Evolutionary conservation across 2,888 invertebrate species (phyloP).

Genomic region (Graphium colonna): DNA sequence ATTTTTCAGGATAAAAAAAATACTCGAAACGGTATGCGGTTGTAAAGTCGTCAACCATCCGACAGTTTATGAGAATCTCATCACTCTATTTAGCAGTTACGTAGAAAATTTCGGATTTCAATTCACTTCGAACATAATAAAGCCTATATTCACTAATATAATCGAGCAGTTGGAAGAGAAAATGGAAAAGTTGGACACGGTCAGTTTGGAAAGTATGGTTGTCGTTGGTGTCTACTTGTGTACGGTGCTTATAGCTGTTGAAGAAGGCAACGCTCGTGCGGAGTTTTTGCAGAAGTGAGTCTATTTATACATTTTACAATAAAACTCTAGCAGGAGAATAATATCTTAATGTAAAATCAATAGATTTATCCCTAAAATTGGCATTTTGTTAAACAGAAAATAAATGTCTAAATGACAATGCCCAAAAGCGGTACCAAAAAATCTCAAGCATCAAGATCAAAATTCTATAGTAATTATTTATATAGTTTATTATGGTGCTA

Average conservation of each 20-base stretch:
- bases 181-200: constrained; percentile 76
- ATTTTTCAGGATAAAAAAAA: constrained; percentile 67
- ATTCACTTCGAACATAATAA: constrained; percentile 80
- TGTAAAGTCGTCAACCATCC: constrained; percentile 57
- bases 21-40: constrained; percentile 53
- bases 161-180: constrained; percentile 81
- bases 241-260: constrained; percentile 73
- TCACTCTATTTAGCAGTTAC: constrained; percentile 58
- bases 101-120: constrained; percentile 84
- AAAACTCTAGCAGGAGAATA: too few species aligned
- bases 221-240: constrained; percentile 82
- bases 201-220: constrained; percentile 76
- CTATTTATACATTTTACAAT: too few species aligned
- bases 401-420: too few species aligned
- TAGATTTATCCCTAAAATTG: too few species aligned
- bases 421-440: too few species aligned
- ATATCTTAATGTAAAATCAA: too few species aligned
- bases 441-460: too few species aligned
- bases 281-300: constrained; percentile 81
- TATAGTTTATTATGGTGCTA: too few species aligned
- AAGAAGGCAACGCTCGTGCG: constrained; percentile 69
- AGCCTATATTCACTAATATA: constrained; percentile 78
- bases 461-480: too few species aligned
- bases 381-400: too few species aligned
- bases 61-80: constrained; percentile 55